Evolutionary conservation across 2,113 vertebrate genomes (phyloP), one percentile per base, ranked within the genome.

Genomic region (Tragulus kanchil): DNA sequence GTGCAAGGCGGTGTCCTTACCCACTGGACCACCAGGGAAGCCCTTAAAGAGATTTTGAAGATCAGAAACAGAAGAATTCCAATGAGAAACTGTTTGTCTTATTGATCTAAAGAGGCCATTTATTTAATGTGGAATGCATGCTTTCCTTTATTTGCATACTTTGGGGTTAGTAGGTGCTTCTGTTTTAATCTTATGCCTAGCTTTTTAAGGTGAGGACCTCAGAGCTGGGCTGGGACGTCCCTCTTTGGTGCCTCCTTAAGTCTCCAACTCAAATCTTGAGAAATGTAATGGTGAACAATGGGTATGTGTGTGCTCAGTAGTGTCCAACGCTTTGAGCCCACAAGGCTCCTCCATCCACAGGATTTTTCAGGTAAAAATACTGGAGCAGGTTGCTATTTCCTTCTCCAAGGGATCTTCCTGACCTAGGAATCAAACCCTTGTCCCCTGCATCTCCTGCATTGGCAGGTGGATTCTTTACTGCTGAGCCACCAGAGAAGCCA

Each of bases 281-380:
- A 65, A 64, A 71, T 26, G 48, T 42, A 17, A 11, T 31, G 23
- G 16, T 26, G 65, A 25, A 52, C 10, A 0, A 25, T 45, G 3
- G 21, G 69, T 73, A 7, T 25, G 36, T 45, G 69, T 1, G 1
- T 45, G 25, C 13, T 73, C 21, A 73, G 69, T 73, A 5, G 0
- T 73, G 69, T 73, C 69, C 42, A 73, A 73, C 36, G 21, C 36
- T 71, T 71, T 73, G 69, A 73, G 69, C 11, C 69, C 36, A 45
- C 36, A 11, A 45, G 19, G 36, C 69, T 45, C 69, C 69, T 73
- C 21, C 45, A 3, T 25, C 69, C 21, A 73, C 13, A 73, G 69
- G 36, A 73, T 45, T 73, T 73, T 73, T 45, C 36, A 25, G 69
- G 69, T 21, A 25, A 73, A 45, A 73, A 25, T 45, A 73, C 36